Evolutionary conservation across 35 echinoderm and acorn worm genomes (phyloP).

Genomic region (Acanthaster planci): DNA sequence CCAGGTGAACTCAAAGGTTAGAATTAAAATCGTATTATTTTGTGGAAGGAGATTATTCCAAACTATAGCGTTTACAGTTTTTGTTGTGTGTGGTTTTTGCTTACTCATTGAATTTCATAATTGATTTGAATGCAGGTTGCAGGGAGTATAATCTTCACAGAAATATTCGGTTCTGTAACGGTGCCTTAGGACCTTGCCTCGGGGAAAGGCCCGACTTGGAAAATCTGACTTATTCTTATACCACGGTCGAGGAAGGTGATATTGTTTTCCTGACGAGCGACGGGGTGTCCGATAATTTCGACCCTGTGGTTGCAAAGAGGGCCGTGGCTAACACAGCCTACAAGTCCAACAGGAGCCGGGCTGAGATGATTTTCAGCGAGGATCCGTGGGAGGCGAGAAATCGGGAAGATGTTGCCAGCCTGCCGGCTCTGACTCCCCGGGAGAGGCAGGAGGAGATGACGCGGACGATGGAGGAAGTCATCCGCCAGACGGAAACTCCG

Average conservation of each 20-base stretch:
- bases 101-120: not conserved
- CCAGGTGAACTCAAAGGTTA: too few species aligned
- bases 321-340: slow-evolving; percentile 18
- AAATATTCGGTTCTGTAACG: slow-evolving; percentile 53
- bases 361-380: not conserved
- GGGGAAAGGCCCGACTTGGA: slow-evolving; percentile 47
- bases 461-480: not conserved
- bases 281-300: slow-evolving; percentile 62
- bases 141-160: slow-evolving; percentile 32
- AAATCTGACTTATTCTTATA: slow-evolving; percentile 55
- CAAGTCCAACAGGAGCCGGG: slow-evolving; percentile 6
- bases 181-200: slow-evolving; percentile 46
- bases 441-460: slow-evolving; percentile 33
- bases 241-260: slow-evolving; percentile 42
- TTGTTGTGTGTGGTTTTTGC: too few species aligned
- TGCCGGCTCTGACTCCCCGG: not conserved
- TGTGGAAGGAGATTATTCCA: too few species aligned
- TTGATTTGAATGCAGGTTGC: slow-evolving; percentile 26
- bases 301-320: slow-evolving; percentile 43
- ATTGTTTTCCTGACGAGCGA: slow-evolving; percentile 50
- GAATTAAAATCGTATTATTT: too few species aligned
- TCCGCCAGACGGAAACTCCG: not conserved
- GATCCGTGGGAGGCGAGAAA: not conserved
- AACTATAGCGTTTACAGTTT: too few species aligned
- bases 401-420: not conserved